Conservation (phyloP, 1,140 invertebrate genomes). For the Cotesia glomerata region DNA sequence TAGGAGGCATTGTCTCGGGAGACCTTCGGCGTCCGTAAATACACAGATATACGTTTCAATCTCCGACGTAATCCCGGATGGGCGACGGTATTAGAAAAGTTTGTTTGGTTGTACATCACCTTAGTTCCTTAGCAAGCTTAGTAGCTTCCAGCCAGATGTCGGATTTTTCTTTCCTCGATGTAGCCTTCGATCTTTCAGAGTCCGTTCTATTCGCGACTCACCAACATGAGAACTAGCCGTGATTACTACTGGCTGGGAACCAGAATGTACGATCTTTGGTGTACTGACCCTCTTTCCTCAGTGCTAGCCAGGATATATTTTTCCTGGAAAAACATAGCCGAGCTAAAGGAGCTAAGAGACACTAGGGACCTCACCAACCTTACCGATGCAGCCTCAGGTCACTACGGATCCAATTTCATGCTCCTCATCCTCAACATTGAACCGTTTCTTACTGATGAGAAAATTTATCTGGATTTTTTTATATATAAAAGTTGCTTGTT, state of each 20-base stretch:
- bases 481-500: no score
- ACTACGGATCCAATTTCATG: conserved; percentile 29
- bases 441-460: neutral
- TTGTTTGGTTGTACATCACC: conserved; percentile 55
- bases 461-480: no score
- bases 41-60: conserved; percentile 58
- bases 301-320: conserved; percentile 38
- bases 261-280: conserved; percentile 44
- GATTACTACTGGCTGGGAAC: conserved; percentile 50
- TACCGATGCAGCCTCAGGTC: conserved; percentile 47
- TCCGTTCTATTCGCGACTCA: neutral
- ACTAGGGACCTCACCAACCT: conserved; percentile 48
- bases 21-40: conserved; percentile 46
- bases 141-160: conserved; percentile 6
- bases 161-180: conserved; percentile 1
- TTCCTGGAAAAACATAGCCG: conserved; percentile 27
- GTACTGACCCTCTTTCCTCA: neutral
- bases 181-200: conserved; percentile 24
- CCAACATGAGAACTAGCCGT: conserved; percentile 24
- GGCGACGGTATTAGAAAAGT: conserved; percentile 61
- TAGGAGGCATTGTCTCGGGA: conserved; percentile 31
- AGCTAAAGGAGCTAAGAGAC: conserved; percentile 49
- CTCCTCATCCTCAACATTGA: neutral
- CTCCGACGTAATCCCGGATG: conserved; percentile 52
- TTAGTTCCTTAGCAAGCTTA: conserved; percentile 46